Conservation (phyloP, 2,797 vertebrate genomes). For the Girardinus metallicus region DNA sequence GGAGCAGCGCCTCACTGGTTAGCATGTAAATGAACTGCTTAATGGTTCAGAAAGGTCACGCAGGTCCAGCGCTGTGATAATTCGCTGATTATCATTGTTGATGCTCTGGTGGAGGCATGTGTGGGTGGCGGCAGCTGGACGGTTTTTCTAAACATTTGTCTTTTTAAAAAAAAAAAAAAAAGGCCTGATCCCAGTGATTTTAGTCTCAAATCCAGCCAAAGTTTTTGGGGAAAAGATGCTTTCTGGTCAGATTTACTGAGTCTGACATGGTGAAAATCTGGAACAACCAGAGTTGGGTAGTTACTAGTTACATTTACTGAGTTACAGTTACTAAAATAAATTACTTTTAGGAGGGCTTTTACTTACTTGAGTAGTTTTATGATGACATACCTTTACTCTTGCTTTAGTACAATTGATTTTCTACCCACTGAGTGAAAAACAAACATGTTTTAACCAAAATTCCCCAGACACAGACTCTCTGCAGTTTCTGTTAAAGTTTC, state of each 20-base stretch:
- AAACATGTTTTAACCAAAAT: too few species aligned
- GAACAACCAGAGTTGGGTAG: too few species aligned
- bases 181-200: background rate
- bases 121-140: slow-evolving; percentile 64
- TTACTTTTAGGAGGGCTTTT: too few species aligned
- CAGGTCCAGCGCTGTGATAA: slow-evolving; percentile 75
- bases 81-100: slow-evolving; percentile 62
- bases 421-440: too few species aligned
- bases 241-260: too few species aligned
- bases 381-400: too few species aligned
- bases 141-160: background rate
- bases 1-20: slow-evolving; percentile 49
- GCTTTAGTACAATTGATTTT: too few species aligned
- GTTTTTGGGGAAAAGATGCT: background rate
- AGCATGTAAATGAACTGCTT: slow-evolving; percentile 80
- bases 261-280: background rate
- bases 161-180: background rate
- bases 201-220: background rate
- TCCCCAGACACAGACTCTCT: too few species aligned
- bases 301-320: too few species aligned
- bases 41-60: slow-evolving; percentile 63
- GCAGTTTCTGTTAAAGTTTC: too few species aligned
- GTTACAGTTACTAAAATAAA: too few species aligned
- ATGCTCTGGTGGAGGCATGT: slow-evolving; percentile 33
- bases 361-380: too few species aligned